phyloP scores from a whole-genome alignment of 1,140 invertebrate genomes.

The Papilio polytes region DNA sequence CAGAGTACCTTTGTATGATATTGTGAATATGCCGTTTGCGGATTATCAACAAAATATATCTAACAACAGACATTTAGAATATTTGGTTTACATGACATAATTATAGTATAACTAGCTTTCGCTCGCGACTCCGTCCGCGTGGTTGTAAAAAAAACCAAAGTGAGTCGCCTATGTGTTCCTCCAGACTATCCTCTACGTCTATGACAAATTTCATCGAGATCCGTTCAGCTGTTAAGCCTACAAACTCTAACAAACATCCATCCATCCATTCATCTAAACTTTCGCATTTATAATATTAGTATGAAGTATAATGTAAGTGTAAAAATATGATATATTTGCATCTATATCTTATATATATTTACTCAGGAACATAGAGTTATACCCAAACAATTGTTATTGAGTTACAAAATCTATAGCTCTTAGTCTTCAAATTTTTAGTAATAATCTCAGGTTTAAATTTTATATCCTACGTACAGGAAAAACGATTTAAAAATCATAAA shows the following conservation, averaged over 20 bases:
- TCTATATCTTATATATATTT: neutral
- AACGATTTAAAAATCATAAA: neutral
- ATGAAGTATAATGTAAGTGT: neutral
- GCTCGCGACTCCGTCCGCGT: too few species aligned
- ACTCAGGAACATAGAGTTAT: neutral
- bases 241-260: too few species aligned
- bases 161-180: too few species aligned
- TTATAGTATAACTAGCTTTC: neutral
- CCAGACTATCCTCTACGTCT: too few species aligned
- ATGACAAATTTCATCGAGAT: too few species aligned
- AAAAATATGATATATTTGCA: too few species aligned
- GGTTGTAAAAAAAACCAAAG: too few species aligned
- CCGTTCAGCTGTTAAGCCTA: too few species aligned
- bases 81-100: neutral
- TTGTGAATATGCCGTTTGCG: neutral
- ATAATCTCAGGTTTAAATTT: neutral
- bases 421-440: neutral
- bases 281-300: too few species aligned
- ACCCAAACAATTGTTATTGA: neutral
- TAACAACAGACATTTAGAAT: neutral
- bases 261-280: too few species aligned
- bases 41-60: neutral
- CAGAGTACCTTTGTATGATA: constrained; percentile 6
- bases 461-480: neutral
- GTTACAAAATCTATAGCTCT: neutral